Evolutionary conservation across 2,888 invertebrate genomes (phyloP).

Genomic region (Glaucopsyche alexis): DNA sequence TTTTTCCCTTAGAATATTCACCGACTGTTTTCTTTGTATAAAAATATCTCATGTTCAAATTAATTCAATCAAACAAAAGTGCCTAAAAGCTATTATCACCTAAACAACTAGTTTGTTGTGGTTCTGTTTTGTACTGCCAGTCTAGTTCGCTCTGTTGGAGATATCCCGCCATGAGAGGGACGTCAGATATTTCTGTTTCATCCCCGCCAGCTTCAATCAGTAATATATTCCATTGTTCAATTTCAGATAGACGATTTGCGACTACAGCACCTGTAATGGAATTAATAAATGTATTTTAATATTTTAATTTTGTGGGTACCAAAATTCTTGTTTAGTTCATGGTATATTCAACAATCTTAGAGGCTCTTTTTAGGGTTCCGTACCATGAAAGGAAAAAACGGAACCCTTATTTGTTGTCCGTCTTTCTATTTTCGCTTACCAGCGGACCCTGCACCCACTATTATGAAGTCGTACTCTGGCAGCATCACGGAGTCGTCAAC

Average conservation of each 20-base stretch:
- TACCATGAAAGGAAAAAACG: neutral
- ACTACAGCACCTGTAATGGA: slow-evolving; percentile 86
- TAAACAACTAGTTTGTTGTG: slow-evolving; percentile 88
- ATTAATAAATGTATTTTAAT: neutral
- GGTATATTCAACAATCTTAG: neutral
- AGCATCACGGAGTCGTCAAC: slow-evolving; percentile 82
- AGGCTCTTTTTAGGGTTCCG: no score
- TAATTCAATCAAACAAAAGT: no score
- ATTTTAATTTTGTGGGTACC: neutral
- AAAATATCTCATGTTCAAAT: no score
- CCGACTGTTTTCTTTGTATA: no score
- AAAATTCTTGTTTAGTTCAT: no score
- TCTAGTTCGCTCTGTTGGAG: slow-evolving; percentile 92
- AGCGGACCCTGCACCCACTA: slow-evolving; percentile 93
- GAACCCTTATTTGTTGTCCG: no score
- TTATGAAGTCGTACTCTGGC: slow-evolving; percentile 89
- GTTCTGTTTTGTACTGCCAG: slow-evolving; percentile 96
- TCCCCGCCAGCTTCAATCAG: slow-evolving; percentile 93
- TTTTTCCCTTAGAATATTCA: no score
- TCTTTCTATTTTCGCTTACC: slow-evolving; percentile 75
- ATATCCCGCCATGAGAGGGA: slow-evolving; percentile 92
- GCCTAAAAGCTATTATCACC: slow-evolving; percentile 71
- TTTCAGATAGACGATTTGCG: slow-evolving; percentile 89
- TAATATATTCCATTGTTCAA: slow-evolving; percentile 88
- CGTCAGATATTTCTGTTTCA: slow-evolving; percentile 94